Base-by-base conservation (phyloP, 2,113 vertebrate genomes). In the Paramormyrops kingsleyae region DNA sequence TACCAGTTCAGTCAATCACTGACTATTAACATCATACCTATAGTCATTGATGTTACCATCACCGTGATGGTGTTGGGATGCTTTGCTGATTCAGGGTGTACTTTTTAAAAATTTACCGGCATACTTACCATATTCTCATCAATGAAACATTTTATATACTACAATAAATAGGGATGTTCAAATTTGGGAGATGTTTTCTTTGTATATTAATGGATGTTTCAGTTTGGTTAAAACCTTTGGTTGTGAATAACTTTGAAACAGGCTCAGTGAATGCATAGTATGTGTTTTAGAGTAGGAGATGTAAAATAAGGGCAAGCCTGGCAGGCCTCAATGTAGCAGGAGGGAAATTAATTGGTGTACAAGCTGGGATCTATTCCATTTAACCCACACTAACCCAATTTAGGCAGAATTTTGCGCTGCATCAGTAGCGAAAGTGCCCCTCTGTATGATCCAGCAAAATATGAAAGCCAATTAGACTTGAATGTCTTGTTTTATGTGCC, bases 311-410 rank as follows among this genome's bases (percentile, higher is more conserved):
- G 83, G 62, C n/a, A 70, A 70, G 62, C 10, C 62, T 31, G n/a
- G 27, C 83, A 47, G 42, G 10, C 35, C 15, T 46, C 39, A 42
- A 46, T 46, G 17, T 46, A 24, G 44, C 80, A 83, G 42, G 80
- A 46, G 83, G 39, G 13, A 47, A 84, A 84, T 47, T 44, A 84
- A 84, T 44, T 84, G 35, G 19, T 46, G 24, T 24, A 84, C 83
- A 84, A 44, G 6, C 42, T 84, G 46, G 83, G 83, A 47, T 44
- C 42, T 84, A n/a, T 84, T 84, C 83, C 83, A 84, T 44, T 84
- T 87, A 56, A 87, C 50, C 62, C 86, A 59, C 50, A 87, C 31
- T 56, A 35, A 52, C 87, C 19, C 87, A 88, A 24, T 88, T 88
- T 59, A 88, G 35, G n/a, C 35, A 88, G 87, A 84, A 47, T 47